phyloP scores from a whole-genome alignment of 2,797 vertebrate genomes.

The Danio tinwini region DNA sequence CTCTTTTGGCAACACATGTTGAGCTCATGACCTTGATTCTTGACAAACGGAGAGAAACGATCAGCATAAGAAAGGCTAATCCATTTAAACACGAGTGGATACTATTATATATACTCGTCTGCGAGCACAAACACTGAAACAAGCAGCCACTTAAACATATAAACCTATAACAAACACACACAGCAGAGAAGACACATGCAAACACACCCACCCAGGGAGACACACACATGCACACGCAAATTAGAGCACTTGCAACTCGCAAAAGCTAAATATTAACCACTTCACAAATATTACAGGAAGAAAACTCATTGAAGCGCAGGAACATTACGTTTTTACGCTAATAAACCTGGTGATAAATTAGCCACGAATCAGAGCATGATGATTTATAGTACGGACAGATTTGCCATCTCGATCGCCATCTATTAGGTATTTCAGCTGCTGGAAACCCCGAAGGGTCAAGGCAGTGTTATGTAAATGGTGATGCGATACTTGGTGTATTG shows the following conservation, averaged over 20 bases:
- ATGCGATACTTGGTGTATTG: not conserved
- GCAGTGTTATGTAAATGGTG: not conserved
- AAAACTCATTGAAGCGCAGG: conserved; percentile 38
- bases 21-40: conserved; percentile 24
- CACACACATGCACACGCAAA: not conserved
- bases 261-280: conserved; percentile 61
- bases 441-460: not conserved
- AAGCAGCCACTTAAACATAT: not conserved
- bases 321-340: conserved; percentile 18
- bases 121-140: not conserved
- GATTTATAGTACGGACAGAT: conserved; percentile 4
- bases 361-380: not conserved
- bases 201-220: conserved; percentile 13
- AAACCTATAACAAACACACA: conserved; percentile 24
- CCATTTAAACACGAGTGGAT: conserved; percentile 3
- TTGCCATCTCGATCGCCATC: not conserved
- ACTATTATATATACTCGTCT: not conserved
- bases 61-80: conserved; percentile 7
- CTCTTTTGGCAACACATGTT: conserved; percentile 23
- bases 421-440: not conserved
- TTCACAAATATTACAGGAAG: conserved; percentile 59
- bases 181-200: conserved; percentile 25
- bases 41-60: not conserved
- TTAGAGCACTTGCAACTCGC: conserved; percentile 63
- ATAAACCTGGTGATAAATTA: conserved; percentile 41